These are phyloP conservation scores for Cremastobaeus sp. DNA, from an alignment of 2,888 invertebrate species.

Conservation along the genomic window DNA sequence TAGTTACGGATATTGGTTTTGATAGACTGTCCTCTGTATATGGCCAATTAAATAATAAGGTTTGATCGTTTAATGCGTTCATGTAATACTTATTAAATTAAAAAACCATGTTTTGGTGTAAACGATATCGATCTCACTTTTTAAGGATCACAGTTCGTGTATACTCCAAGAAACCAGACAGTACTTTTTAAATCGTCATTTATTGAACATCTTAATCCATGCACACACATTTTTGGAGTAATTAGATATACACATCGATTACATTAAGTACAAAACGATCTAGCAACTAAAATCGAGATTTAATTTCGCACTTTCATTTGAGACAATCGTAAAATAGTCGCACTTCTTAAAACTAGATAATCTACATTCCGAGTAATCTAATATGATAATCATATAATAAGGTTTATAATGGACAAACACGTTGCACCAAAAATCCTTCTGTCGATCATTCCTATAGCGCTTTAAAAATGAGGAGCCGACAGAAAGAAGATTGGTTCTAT, in stretches of 20 bases:
- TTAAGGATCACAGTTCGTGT: not conserved
- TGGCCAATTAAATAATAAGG: slow-evolving; percentile 32
- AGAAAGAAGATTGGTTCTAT: not conserved
- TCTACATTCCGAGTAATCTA: slow-evolving; percentile 16
- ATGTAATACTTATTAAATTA: slow-evolving; percentile 20
- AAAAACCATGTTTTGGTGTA: not conserved
- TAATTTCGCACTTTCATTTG: slow-evolving; percentile 27
- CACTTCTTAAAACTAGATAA: slow-evolving; percentile 3
- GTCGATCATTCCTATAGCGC: not conserved
- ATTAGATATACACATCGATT: slow-evolving; percentile 61
- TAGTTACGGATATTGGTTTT: slow-evolving; percentile 42
- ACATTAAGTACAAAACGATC: slow-evolving; percentile 75
- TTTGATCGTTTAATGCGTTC: slow-evolving; percentile 22
- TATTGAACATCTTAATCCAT: slow-evolving; percentile 53
- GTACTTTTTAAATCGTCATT: slow-evolving; percentile 37
- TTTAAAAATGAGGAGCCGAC: not conserved
- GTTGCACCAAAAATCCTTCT: slow-evolving; percentile 14
- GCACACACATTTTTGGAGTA: slow-evolving; percentile 44
- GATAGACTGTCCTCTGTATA: slow-evolving; percentile 39
- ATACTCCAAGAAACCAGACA: not conserved
- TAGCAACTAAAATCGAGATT: slow-evolving; percentile 65
- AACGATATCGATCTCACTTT: slow-evolving; percentile 32
- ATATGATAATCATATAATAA: slow-evolving; percentile 21
- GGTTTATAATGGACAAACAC: slow-evolving; percentile 4
- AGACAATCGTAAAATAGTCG: slow-evolving; percentile 18